Evolutionary conservation across 2,113 vertebrate genomes (phyloP).

Genomic region (Rissa tridactyla): DNA sequence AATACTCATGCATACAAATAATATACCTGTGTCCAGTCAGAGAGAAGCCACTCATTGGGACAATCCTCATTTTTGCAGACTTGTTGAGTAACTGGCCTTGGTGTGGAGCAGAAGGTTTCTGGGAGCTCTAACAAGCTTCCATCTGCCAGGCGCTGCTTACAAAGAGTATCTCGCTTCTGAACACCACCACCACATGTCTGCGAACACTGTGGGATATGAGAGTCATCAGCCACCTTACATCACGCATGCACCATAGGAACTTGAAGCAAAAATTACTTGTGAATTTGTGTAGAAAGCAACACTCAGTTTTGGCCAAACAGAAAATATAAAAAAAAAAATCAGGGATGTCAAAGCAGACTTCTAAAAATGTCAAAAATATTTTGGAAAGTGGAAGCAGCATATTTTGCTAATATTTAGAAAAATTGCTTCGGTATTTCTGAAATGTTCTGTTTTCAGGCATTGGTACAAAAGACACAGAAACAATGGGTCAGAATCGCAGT

Average conservation of each 20-base stretch:
- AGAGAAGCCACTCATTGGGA: constrained; percentile 84
- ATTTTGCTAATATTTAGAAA: neutral
- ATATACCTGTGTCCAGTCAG: constrained; percentile 89
- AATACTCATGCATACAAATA: neutral
- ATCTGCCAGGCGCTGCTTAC: constrained; percentile 90
- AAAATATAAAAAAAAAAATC: neutral
- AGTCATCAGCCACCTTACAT: neutral
- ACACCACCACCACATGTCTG: constrained; percentile 85
- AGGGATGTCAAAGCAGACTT: neutral
- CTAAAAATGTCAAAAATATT: neutral
- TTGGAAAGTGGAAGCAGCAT: neutral
- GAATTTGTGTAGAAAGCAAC: neutral
- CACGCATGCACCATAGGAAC: neutral
- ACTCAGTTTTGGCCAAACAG: neutral
- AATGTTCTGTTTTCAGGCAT: neutral
- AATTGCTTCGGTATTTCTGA: neutral
- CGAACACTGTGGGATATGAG: constrained; percentile 81
- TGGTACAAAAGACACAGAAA: neutral
- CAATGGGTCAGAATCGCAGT: neutral
- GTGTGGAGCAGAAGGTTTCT: constrained; percentile 84
- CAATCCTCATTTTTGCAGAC: constrained; percentile 82
- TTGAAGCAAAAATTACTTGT: neutral
- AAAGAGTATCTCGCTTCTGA: constrained; percentile 79
- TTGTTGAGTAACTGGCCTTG: constrained; percentile 72
- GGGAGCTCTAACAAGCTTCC: constrained; percentile 89